Evolutionary conservation across 2,113 vertebrate species (phyloP).

Genomic region (Sinosuthora webbiana): DNA sequence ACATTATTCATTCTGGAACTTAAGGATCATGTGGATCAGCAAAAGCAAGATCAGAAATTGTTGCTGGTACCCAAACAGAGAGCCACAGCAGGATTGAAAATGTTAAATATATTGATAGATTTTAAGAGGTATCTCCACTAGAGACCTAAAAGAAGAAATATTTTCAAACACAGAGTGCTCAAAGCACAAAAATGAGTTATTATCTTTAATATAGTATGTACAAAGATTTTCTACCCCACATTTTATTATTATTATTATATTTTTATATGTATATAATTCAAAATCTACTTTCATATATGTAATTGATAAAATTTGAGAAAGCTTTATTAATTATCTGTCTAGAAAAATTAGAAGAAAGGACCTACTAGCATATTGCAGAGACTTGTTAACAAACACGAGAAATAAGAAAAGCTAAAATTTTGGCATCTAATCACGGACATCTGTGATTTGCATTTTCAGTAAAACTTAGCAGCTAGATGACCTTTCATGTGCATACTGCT

Average conservation of each 20-base stretch:
- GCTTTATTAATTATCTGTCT: background rate
- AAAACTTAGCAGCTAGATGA: background rate
- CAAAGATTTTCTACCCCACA: background rate
- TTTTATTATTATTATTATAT: background rate
- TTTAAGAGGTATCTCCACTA: background rate
- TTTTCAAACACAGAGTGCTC: background rate
- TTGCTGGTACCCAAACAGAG: background rate
- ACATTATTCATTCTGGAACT: background rate
- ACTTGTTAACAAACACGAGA: background rate
- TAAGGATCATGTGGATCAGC: background rate
- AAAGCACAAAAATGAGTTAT: background rate
- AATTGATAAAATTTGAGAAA: background rate
- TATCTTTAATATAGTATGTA: background rate
- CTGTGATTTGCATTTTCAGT: background rate
- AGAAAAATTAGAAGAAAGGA: background rate
- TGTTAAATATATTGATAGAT: background rate
- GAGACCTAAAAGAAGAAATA: background rate
- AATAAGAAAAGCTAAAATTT: background rate
- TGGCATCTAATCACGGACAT: background rate
- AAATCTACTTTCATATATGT: background rate
- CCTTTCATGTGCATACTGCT: rapidly evolving
- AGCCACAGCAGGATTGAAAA: background rate
- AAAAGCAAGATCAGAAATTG: background rate
- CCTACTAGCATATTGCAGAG: background rate
- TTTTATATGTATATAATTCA: background rate